Evolutionary conservation across 2,888 invertebrate species (phyloP).

Genomic region (Mystacides longicornis): DNA sequence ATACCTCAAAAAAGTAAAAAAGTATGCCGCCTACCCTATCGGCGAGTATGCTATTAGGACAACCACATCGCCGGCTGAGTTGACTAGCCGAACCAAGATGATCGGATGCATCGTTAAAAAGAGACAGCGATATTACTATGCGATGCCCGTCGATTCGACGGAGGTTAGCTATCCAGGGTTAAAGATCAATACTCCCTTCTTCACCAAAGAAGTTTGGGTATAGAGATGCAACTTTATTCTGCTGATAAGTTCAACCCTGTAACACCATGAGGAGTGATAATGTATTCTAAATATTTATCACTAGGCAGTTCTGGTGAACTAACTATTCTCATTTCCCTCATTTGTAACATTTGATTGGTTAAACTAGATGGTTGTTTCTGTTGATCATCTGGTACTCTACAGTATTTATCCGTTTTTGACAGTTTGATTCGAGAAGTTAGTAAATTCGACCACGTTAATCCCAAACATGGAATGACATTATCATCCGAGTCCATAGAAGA

Average conservation of each 20-base stretch:
- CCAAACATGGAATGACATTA: constrained; percentile 37
- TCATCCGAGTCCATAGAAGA: constrained; percentile 1
- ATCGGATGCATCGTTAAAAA: no score
- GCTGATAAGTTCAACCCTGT: constrained; percentile 10
- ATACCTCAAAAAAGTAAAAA: no score
- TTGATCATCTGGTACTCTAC: not conserved
- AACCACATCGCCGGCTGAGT: no score
- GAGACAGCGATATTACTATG: no score
- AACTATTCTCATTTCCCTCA: constrained; percentile 10
- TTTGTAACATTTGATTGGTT: constrained; percentile 5
- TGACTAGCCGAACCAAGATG: no score
- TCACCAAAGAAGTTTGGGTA: no score
- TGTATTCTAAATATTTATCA: constrained; percentile 2
- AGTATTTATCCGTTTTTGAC: constrained; percentile 15
- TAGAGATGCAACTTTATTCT: no score
- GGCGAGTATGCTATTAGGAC: no score
- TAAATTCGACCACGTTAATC: constrained; percentile 46
- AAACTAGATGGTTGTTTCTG: not conserved
- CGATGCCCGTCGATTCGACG: no score
- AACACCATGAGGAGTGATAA: constrained; percentile 11
- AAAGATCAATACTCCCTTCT: no score
- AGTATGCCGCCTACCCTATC: no score
- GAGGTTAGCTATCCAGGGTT: no score
- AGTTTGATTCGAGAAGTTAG: constrained; percentile 34
- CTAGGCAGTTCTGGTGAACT: constrained; percentile 13